Evolutionary conservation across 2,888 invertebrate species (phyloP).

Genomic region (Scaptomyza reducta): DNA sequence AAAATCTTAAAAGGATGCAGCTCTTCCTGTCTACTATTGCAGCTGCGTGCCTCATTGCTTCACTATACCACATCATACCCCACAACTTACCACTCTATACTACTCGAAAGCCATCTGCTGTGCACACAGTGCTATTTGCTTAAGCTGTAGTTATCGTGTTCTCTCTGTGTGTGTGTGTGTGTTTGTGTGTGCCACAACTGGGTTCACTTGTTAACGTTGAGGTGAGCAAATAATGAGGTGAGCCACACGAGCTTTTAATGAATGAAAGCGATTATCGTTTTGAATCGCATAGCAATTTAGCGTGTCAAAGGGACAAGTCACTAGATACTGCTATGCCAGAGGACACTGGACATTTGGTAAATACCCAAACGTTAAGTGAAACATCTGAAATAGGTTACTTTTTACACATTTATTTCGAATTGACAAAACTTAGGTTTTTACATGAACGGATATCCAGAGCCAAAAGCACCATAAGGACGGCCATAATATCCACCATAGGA

Average conservation of each 20-base stretch:
- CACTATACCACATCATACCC: neutral
- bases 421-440: slow-evolving; percentile 28
- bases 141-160: slow-evolving; percentile 63
- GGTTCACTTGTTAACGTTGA: slow-evolving; percentile 66
- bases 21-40: slow-evolving; percentile 48
- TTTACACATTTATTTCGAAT: slow-evolving; percentile 26
- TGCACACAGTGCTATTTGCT: slow-evolving; percentile 62
- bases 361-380: slow-evolving; percentile 35
- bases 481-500: slow-evolving; percentile 15
- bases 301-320: slow-evolving; percentile 62
- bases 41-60: slow-evolving; percentile 13
- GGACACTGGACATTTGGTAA: slow-evolving; percentile 22
- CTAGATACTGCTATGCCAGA: slow-evolving; percentile 11
- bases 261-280: slow-evolving; percentile 76
- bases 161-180: neutral
- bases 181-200: slow-evolving; percentile 37
- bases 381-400: slow-evolving; percentile 18
- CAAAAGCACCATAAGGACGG: slow-evolving; percentile 31
- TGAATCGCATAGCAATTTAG: slow-evolving; percentile 68
- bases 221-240: slow-evolving; percentile 76
- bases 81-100: neutral
- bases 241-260: slow-evolving; percentile 71
- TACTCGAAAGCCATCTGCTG: slow-evolving; percentile 17
- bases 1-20: slow-evolving; percentile 77
- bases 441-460: slow-evolving; percentile 44